Percentiles rank a stretch among this genome's conserved stretches.
Evolutionary conservation across 2,113 vertebrate species (phyloP).

Genomic region (Dromas ardeola): DNA sequence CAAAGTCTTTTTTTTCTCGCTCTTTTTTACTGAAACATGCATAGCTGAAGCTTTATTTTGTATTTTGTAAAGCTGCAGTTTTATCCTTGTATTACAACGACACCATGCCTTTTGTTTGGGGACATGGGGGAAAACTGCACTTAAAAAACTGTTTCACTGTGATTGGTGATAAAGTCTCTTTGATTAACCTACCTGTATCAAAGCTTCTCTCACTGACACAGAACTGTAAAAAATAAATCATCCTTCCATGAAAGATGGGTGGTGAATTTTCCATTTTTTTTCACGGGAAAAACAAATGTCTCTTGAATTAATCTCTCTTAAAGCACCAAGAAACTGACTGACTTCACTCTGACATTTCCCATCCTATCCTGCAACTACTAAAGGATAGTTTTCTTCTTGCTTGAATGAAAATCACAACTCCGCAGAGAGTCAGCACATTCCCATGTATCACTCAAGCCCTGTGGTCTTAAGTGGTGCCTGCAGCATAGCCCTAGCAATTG

Average conservation of each 20-base stretch:
- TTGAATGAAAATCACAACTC: background rate
- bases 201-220: background rate
- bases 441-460: background rate
- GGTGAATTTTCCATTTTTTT: conserved; percentile 34
- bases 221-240: conserved; percentile 24
- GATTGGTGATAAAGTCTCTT: conserved; percentile 37
- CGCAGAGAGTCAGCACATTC: background rate
- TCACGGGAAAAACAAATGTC: background rate
- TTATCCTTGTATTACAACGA: background rate
- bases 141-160: background rate
- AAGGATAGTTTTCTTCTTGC: background rate
- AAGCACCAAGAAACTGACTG: background rate
- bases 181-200: conserved; percentile 14
- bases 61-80: background rate
- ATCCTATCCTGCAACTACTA: background rate
- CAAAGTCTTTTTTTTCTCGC: background rate
- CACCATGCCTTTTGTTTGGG: background rate
- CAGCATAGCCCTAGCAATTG: background rate
- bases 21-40: background rate
- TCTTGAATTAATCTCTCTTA: background rate
- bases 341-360: background rate
- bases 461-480: background rate
- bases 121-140: background rate
- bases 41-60: background rate
- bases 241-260: conserved; percentile 18